These are phyloP conservation scores for Empis livida DNA, from an alignment of 2,888 invertebrate species.

Conservation along the genomic window DNA sequence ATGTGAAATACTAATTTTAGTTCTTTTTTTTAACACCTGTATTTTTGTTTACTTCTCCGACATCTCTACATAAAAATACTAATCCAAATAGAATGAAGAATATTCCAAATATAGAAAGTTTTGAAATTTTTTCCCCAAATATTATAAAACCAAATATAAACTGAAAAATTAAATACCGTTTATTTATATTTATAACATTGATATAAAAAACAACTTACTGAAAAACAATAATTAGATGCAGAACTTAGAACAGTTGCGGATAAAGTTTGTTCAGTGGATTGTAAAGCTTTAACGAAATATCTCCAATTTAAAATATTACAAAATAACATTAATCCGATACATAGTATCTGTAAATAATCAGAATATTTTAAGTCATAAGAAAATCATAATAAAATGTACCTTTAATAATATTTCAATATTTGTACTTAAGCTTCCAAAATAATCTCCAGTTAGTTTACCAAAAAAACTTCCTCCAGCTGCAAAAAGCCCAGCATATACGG, in stretches of 20 bases:
- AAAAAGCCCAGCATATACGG: slow-evolving; percentile 39
- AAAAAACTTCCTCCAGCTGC: slow-evolving; percentile 46
- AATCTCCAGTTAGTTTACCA: slow-evolving; percentile 41
- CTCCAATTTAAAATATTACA: slow-evolving; percentile 45
- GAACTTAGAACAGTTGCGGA: slow-evolving; percentile 44
- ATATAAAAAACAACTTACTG: slow-evolving; percentile 31
- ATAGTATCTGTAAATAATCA: slow-evolving; percentile 22
- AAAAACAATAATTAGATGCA: slow-evolving; percentile 46
- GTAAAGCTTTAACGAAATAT: slow-evolving; percentile 45
- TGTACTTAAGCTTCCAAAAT: not conserved
- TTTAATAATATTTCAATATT: not conserved
- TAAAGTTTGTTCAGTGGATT: slow-evolving; percentile 41
- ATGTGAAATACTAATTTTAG: no score
- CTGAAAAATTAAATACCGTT: slow-evolving; percentile 42
- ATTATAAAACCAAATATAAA: slow-evolving; percentile 55
- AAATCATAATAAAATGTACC: not conserved
- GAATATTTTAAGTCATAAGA: no score
- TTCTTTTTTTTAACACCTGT: not conserved
- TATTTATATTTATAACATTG: not conserved
- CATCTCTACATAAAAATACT: slow-evolving; percentile 42
- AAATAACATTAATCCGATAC: slow-evolving; percentile 40
- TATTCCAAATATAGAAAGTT: slow-evolving; percentile 61
- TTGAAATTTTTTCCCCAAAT: slow-evolving; percentile 55
- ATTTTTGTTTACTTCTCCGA: not conserved
- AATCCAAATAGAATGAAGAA: slow-evolving; percentile 56